Base-by-base conservation (phyloP, 2,888 invertebrate species). In the Chrysina gloriosa region DNA sequence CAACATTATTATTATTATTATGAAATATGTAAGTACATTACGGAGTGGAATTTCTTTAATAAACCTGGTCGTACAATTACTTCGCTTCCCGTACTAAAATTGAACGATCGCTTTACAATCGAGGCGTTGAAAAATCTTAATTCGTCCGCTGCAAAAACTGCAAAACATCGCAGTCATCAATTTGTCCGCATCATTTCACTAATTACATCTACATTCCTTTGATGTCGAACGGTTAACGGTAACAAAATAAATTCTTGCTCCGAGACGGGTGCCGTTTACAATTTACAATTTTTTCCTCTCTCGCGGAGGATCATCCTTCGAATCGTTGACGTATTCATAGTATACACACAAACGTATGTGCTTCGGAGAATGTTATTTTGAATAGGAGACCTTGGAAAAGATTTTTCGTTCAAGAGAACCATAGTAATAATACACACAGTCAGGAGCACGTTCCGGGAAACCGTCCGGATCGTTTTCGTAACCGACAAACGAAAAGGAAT, bases 171-270 rank as follows among this genome's bases (percentile, higher is more conserved):
- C n/a, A n/a, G n/a, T 36, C 36, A 36, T 36, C 36, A 9, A 36
- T 36, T 36, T 14, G n/a, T 36, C 14, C n/a, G 14, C 4, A 11
- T n/a, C n/a, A n/a, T 7, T n/a, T 34, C 9, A n/a, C 34, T n/a
- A n/a, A 34, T 42, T 42, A 42, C 42, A 19, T n/a, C n/a, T n/a
- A 42, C 42, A 42, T 42, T 42, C 42, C 42, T 42, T 42, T 16
- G 42, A 42, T 42, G 42, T 9, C 3, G 9, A 16, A 19, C 16
- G 45, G 21, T 19, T 9, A 45, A 16, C 45, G 19, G 3, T 6
- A 16, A 16, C 45, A 14, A 45, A 45, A 45, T 21, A 45, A 21
- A 45, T 21, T 19, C 21, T 19, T 19, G 9, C 19, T 9, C 14
- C 19, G 45, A 45, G 21, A 45, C 9, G 23, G 21, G n/a, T 16